Base-by-base conservation (phyloP, 2,797 vertebrate genomes). In the Rhynchonycteris naso region DNA sequence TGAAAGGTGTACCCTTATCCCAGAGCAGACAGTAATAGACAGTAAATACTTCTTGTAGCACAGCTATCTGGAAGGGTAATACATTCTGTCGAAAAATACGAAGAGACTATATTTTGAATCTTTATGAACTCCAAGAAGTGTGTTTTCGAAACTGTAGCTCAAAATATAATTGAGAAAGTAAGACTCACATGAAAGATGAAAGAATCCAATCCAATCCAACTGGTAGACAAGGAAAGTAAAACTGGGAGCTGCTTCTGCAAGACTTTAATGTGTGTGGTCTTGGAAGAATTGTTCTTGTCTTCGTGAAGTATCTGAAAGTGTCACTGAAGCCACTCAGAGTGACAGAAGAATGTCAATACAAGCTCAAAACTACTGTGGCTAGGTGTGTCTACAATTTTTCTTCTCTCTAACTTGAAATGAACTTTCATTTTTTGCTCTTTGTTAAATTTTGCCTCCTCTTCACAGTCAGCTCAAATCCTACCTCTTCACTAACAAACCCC, bases 151-250 rank as follows among this genome's bases (percentile, higher is more conserved):
- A 7, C 71, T 74, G 33, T 21, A 10, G 2, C 88, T 92, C 63
- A 88, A 94, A 85, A 94, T 71, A 69, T 93, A 95, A 95, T 2
- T 0, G 74, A 85, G 79, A 63, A 93, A 90, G 79, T 83, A 92
- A 93, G 92, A 89, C 47, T 2, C 2, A 22, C 43, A 4, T 59
- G 79, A 96, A 93, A 96, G 33, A 86, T 58, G 88, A 97, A 97
- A 96, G 63, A 97, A 95, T 97, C 82, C 96, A 97, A 38, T 68
- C 82, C 94, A 97, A 91, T 83, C 61, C 61, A 24, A 0, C 21
- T 90, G 71, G 63, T 95, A 97, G 91, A 87, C 82, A 96, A 97
- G 90, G 91, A 95, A 94, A 88, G 33, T 11, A 54, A 96, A 97
- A 96, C 71, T 88, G 87, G 58, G 74, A 74, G 47, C 24, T 35